Evolutionary conservation across 2,797 vertebrate genomes (phyloP).

Genomic region (Sebastes minor): DNA sequence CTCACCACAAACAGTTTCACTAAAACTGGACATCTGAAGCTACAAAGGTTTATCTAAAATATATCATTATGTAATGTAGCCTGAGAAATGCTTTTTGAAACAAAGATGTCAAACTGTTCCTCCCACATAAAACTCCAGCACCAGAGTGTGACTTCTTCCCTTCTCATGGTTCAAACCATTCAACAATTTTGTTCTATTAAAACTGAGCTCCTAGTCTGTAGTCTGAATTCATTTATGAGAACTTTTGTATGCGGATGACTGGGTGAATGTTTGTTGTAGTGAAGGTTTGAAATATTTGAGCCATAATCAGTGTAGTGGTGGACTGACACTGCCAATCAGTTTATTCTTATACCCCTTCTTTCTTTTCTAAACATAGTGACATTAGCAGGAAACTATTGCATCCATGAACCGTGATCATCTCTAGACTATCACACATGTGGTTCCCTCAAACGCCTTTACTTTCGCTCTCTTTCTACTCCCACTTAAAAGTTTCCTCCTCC

Average conservation of each 20-base stretch:
- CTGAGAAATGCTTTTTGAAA: neutral
- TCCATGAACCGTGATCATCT: neutral
- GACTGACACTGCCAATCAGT: neutral
- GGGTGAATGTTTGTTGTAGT: neutral
- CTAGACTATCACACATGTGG: neutral
- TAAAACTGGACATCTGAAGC: neutral
- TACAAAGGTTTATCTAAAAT: neutral
- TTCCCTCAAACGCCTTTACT: neutral
- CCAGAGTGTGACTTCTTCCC: neutral
- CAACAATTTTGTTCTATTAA: conserved; percentile 23
- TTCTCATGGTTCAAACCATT: neutral
- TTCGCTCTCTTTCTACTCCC: neutral
- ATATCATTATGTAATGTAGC: neutral
- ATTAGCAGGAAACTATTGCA: neutral
- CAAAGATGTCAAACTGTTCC: neutral
- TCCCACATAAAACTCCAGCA: neutral
- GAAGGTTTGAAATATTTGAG: neutral
- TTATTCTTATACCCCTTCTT: neutral
- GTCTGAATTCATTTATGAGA: conserved; percentile 16
- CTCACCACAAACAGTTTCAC: neutral
- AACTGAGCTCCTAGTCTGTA: conserved; percentile 26
- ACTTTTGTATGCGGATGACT: neutral
- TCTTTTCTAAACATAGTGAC: neutral
- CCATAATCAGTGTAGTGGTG: neutral
- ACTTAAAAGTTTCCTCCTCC: conserved; percentile 12